These are phyloP conservation scores for Mythimna vitellina DNA, from an alignment of 2,888 invertebrate species.

Conservation along the genomic window DNA sequence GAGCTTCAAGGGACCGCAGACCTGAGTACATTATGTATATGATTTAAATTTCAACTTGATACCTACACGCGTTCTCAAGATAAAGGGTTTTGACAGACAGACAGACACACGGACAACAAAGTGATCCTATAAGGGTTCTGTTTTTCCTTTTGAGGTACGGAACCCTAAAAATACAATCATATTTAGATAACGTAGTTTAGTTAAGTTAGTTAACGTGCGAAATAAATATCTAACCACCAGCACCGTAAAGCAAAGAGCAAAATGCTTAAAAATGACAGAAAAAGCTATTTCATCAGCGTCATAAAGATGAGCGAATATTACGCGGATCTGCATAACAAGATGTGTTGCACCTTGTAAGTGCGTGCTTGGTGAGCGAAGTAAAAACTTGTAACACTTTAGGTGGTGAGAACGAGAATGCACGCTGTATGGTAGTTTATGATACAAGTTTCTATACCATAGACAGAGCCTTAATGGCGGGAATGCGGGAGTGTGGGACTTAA, in stretches of 20 bases:
- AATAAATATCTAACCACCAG: constrained; percentile 25
- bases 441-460: constrained; percentile 43
- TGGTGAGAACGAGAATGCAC: constrained; percentile 46
- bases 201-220: constrained; percentile 8
- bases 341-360: constrained; percentile 49
- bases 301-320: constrained; percentile 47
- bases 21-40: no score
- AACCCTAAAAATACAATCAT: constrained; percentile 8
- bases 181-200: no score
- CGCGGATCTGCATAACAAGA: constrained; percentile 44
- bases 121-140: no score
- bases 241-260: neutral
- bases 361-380: constrained; percentile 42
- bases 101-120: no score
- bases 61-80: no score
- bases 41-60: no score
- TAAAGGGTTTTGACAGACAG: no score
- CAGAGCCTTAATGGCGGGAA: constrained; percentile 39
- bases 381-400: constrained; percentile 58
- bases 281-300: constrained; percentile 25
- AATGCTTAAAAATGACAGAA: constrained; percentile 5
- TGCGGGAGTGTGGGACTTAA: constrained; percentile 34
- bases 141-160: no score
- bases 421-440: constrained; percentile 22
- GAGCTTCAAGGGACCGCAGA: no score